Percentiles rank a stretch among this genome's conserved stretches.
phyloP scores from a whole-genome alignment of 2,888 invertebrate species.

The Trachelus troglodyta region DNA sequence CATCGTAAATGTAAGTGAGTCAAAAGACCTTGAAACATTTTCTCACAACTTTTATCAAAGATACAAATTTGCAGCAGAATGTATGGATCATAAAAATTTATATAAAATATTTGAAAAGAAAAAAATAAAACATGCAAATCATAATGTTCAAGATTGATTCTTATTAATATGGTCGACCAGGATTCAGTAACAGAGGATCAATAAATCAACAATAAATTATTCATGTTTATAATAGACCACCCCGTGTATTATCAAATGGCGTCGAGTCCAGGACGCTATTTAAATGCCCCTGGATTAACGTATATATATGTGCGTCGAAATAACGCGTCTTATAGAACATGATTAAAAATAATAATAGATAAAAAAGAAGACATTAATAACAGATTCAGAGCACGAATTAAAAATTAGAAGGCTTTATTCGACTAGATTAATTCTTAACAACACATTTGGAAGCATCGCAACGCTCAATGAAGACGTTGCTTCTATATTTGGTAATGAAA shows the following conservation, averaged over 20 bases:
- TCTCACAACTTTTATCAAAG: neutral
- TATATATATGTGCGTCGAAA: neutral
- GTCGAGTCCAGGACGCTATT: neutral
- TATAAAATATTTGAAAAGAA: neutral
- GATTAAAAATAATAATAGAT: slow-evolving; percentile 22
- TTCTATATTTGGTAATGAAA: neutral
- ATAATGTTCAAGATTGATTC: neutral
- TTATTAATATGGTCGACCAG: neutral
- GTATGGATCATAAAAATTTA: neutral
- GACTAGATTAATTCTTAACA: neutral
- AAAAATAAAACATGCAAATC: neutral
- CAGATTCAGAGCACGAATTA: slow-evolving; percentile 8
- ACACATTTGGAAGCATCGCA: neutral
- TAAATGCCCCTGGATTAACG: neutral
- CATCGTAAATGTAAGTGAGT: neutral
- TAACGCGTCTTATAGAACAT: slow-evolving; percentile 14
- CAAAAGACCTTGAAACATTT: neutral
- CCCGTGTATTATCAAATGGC: neutral
- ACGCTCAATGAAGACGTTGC: neutral
- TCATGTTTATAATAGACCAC: neutral
- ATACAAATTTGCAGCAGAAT: neutral
- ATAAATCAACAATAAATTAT: neutral
- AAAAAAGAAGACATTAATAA: slow-evolving; percentile 15
- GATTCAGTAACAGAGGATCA: neutral
- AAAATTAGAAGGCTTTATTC: neutral